phyloP scores from a whole-genome alignment of 2,113 vertebrate species.

The Melanostigma gelatinosum region DNA sequence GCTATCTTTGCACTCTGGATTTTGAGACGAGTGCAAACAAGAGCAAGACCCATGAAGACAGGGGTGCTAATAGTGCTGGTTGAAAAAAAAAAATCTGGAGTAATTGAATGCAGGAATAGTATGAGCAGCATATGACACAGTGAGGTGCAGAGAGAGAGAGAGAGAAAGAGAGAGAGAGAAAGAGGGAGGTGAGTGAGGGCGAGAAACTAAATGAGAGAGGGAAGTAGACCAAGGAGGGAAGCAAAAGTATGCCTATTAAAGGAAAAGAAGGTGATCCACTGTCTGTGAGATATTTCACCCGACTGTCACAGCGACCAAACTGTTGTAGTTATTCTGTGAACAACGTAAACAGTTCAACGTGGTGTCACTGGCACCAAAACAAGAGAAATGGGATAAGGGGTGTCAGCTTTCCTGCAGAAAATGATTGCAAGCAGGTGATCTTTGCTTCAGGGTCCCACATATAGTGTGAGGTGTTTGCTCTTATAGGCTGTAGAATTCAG shows the following conservation, averaged over 20 bases:
- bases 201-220: conserved; percentile 39
- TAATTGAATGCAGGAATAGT: conserved; percentile 11
- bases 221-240: conserved; percentile 36
- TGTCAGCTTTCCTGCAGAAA: neutral
- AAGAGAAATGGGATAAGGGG: neutral
- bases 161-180: conserved; percentile 17
- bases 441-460: conserved; percentile 2
- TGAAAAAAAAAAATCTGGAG: conserved; percentile 3
- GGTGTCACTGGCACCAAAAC: conserved; percentile 17
- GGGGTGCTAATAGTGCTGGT: conserved; percentile 35
- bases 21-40: conserved; percentile 82
- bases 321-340: conserved; percentile 32
- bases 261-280: conserved; percentile 47
- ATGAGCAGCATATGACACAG: neutral
- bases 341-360: neutral
- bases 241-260: conserved; percentile 68
- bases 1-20: conserved; percentile 75
- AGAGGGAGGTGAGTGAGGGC: conserved; percentile 1
- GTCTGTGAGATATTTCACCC: conserved; percentile 39
- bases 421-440: neutral
- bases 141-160: neutral
- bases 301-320: conserved; percentile 40
- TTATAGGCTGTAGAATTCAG: conserved; percentile 31
- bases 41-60: conserved; percentile 78
- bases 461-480: conserved; percentile 9